Evolutionary conservation across 1,140 invertebrate species (phyloP).

Genomic region (Ips nitidus): DNA sequence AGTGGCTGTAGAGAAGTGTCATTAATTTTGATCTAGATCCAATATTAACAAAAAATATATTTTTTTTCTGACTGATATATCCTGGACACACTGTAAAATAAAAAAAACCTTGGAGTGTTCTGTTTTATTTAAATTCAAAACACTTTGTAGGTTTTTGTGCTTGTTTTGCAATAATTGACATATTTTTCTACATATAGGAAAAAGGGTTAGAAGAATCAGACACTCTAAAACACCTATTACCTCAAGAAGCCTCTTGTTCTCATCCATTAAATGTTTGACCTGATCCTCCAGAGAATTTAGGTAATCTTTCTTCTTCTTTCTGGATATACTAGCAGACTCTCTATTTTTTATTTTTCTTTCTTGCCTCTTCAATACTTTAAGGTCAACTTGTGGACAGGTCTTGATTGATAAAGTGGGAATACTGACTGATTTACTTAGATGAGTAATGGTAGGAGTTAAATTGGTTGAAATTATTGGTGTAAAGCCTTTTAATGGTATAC

Average conservation of each 20-base stretch:
- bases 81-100: too few relatives aligned
- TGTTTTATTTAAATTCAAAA: too few relatives aligned
- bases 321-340: constrained; percentile 86
- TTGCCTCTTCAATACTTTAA: constrained; percentile 74
- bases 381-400: constrained; percentile 39
- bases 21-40: too few relatives aligned
- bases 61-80: too few relatives aligned
- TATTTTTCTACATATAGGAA: not conserved
- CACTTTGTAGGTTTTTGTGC: too few relatives aligned
- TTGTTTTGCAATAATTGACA: too few relatives aligned
- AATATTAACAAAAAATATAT: too few relatives aligned
- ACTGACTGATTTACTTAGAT: constrained; percentile 20
- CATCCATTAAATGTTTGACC: constrained; percentile 68
- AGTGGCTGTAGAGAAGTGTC: too few relatives aligned
- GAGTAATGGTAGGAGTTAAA: constrained; percentile 13
- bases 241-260: constrained; percentile 70
- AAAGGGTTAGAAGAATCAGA: not conserved
- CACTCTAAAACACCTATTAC: constrained; percentile 55
- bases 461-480: constrained; percentile 5
- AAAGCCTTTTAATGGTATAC: constrained; percentile 28
- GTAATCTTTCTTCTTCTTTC: constrained; percentile 93
- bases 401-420: constrained; percentile 30
- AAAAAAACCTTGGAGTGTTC: too few relatives aligned
- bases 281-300: constrained; percentile 74
- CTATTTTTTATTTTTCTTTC: constrained; percentile 89